Percentiles rank a stretch among this genome's conserved stretches.
Conservation (phyloP, 2,113 vertebrate species). For the Centropus bengalensis region DNA sequence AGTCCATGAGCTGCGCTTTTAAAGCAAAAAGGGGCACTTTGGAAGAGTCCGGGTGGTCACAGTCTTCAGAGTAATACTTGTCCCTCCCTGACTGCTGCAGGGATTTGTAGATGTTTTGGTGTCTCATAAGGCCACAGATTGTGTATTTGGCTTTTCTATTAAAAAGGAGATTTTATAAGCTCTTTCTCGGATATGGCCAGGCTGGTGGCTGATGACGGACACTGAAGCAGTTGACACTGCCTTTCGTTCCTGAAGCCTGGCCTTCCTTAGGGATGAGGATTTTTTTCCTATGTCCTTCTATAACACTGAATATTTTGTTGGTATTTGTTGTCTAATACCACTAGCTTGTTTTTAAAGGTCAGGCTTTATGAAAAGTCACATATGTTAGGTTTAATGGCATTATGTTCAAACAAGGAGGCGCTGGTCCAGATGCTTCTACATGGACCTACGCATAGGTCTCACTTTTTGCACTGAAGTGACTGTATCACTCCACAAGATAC, state of each 20-base stretch:
- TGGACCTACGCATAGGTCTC: not conserved
- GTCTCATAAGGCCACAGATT: not conserved
- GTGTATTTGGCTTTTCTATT: not conserved
- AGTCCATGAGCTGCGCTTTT: not conserved
- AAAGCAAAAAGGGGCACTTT: not conserved
- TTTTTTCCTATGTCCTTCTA: not conserved
- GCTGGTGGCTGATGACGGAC: not conserved
- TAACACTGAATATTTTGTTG: not conserved
- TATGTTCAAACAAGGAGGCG: not conserved
- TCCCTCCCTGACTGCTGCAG: not conserved
- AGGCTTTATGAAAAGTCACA: constrained; percentile 20
- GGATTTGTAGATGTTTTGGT: not conserved
- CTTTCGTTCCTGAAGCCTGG: not conserved
- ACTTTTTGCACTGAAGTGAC: not conserved
- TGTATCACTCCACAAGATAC: not conserved
- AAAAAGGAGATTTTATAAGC: not conserved
- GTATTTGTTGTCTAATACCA: constrained; percentile 1
- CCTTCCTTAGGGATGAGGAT: not conserved
- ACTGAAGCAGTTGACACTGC: not conserved
- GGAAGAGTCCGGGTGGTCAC: not conserved
- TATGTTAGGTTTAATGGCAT: not conserved
- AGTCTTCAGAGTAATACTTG: not conserved
- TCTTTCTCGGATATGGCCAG: not conserved
- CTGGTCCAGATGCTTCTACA: not conserved
- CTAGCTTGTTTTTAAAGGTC: constrained; percentile 15